Percentiles rank a stretch among this genome's conserved stretches.
Conservation (phyloP, 2,888 invertebrate genomes). For the Archips crataeganus region DNA sequence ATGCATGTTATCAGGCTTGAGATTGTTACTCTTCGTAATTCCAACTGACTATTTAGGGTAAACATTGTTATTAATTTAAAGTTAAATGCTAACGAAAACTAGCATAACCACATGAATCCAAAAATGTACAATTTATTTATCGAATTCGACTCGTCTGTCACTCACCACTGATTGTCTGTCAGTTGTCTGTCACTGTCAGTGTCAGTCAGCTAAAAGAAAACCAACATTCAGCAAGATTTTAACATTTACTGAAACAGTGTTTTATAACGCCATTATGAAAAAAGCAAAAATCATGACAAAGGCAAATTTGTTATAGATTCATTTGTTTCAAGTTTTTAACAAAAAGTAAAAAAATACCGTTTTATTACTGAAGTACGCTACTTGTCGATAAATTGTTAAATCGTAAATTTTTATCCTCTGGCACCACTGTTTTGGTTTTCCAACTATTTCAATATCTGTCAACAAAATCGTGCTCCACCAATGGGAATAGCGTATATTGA, state of each 20-base stretch:
- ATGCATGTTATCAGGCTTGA: constrained; percentile 87
- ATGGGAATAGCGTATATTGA: constrained; percentile 4
- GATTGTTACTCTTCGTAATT: constrained; percentile 73
- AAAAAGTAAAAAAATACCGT: background rate
- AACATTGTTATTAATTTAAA: constrained; percentile 60
- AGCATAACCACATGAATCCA: background rate
- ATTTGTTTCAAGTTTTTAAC: background rate
- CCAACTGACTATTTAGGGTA: constrained; percentile 71
- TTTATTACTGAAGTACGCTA: background rate
- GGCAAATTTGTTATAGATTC: background rate
- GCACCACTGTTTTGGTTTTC: constrained; percentile 23
- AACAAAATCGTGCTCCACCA: constrained; percentile 21
- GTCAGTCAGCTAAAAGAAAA: background rate
- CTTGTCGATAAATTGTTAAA: background rate
- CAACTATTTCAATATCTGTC: constrained; percentile 34
- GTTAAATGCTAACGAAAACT: constrained; percentile 9
- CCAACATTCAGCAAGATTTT: background rate
- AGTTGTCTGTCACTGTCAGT: background rate
- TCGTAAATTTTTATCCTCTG: constrained; percentile 3
- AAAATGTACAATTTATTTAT: background rate
- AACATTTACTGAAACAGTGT: constrained; percentile 10
- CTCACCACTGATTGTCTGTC: background rate
- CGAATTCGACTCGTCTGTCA: background rate
- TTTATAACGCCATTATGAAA: background rate
- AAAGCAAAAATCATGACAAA: background rate